Evolutionary conservation across 2,113 vertebrate species (phyloP).

Genomic region (Lonchura striata): DNA sequence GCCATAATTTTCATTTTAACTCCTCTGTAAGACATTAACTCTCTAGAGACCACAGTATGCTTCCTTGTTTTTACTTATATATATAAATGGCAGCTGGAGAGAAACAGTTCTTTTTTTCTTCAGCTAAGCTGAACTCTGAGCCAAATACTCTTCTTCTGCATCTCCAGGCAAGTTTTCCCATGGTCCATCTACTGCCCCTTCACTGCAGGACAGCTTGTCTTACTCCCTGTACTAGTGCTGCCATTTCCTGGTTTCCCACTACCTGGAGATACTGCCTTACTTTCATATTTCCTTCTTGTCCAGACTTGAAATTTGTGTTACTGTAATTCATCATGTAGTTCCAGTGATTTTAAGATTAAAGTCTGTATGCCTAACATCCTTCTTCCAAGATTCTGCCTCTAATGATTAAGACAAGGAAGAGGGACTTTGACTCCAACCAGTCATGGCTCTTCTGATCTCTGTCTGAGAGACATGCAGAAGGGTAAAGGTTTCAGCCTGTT

Average conservation of each 20-base stretch:
- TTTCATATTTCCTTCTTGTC: neutral
- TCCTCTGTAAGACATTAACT: neutral
- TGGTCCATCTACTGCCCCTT: neutral
- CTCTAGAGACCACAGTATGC: neutral
- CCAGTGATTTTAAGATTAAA: neutral
- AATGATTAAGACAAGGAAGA: neutral
- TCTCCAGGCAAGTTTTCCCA: neutral
- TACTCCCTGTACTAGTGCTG: neutral
- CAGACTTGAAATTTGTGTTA: neutral
- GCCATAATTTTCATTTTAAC: neutral
- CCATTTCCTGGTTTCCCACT: neutral
- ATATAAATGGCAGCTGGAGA: neutral
- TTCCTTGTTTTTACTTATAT: neutral
- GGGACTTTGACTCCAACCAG: accelerated
- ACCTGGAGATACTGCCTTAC: neutral
- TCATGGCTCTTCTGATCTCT: neutral
- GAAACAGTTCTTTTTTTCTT: neutral
- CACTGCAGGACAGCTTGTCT: neutral
- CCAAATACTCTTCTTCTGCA: neutral
- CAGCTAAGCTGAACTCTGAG: neutral
- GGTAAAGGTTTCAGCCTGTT: neutral
- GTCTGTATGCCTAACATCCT: neutral
- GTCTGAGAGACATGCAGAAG: neutral
- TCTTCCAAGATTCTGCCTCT: neutral
- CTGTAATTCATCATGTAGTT: neutral